Evolutionary conservation across 30 jellyfish, hydroid and myxozoan species (phyloP), one percentile per base, ranked within the genome.

Genomic region (Catostylus mosaicus): DNA sequence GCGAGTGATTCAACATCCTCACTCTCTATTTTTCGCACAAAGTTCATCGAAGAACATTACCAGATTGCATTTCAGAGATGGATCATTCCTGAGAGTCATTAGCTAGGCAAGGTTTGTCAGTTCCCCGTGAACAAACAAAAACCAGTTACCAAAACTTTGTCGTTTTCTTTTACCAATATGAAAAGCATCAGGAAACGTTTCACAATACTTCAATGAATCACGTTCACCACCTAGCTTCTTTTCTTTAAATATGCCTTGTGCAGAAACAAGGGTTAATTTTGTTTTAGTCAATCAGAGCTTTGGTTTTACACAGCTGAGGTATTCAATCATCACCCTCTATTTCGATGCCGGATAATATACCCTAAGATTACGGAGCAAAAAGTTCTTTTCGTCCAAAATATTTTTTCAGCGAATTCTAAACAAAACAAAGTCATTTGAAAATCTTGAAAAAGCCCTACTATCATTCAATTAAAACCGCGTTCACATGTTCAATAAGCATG

Each of bases 1-100:
- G n/a, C 79, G 31, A 77, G 78, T 2, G 88, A 56, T 40, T 77
- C 88, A 3, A 77, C 88, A 38, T 77, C 88, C 40, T 77, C 79
- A 11, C 88, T 27, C 18, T 77, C 88, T 35, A 79, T 77, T 27
- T 77, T 77, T 57, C 78, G 20, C 48, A 77, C 88, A 77, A 79
- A 36, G 52, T 62, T 57, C 36, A 50, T 18, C 63, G 19, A 9
- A 50, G 26, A 50, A 6, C 14, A 43, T 16, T 43, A 43, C 54
- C 54, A 43, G 16, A 6, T 43, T 43, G 54, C 27, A 10, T 50
- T 18, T 50, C 19, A 50, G 63, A 9, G 20, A 8, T 5, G 63
- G 24, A 50, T 77, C 88, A 60, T 60, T 56, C 30, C 88, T 12
- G 40, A 77, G 30, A 2, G 66, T 57, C 33, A 79, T 77, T 50